These are phyloP conservation scores for Hemicrepidius hirtus DNA, from an alignment of 2,888 invertebrate genomes.

Conservation along the genomic window DNA sequence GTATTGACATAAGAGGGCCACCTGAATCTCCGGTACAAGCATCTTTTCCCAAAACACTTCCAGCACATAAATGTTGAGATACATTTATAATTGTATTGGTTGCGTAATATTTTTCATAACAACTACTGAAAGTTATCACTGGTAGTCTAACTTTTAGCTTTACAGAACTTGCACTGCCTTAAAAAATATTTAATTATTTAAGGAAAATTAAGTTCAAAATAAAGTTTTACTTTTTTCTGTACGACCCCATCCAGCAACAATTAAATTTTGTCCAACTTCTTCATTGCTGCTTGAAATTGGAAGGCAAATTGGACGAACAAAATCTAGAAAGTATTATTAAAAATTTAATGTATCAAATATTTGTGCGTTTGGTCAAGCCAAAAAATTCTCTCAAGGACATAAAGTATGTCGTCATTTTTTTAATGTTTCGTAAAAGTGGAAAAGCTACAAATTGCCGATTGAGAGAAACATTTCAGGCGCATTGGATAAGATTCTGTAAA, in stretches of 20 bases:
- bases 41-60: conserved; percentile 79
- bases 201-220: not conserved
- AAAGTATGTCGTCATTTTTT: too few species aligned
- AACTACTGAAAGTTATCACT: conserved; percentile 74
- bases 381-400: too few species aligned
- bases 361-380: too few species aligned
- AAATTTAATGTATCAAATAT: too few species aligned
- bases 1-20: conserved; percentile 80
- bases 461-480: too few species aligned
- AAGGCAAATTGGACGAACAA: conserved; percentile 67
- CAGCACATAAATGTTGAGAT: conserved; percentile 82
- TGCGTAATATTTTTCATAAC: conserved; percentile 73
- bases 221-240: conserved; percentile 66
- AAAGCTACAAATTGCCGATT: too few species aligned
- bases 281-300: conserved; percentile 59
- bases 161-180: conserved; percentile 67
- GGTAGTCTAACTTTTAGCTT: conserved; percentile 80
- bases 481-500: too few species aligned
- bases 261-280: conserved; percentile 60
- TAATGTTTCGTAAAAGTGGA: too few species aligned
- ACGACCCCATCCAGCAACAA: conserved; percentile 70
- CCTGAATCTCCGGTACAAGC: conserved; percentile 85
- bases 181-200: conserved; percentile 31
- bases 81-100: conserved; percentile 73
- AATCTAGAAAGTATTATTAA: conserved; percentile 59